Evolutionary conservation across 2,113 vertebrate species (phyloP), one percentile per base, ranked within the genome.

Genomic region (Leucopsar rothschildi): DNA sequence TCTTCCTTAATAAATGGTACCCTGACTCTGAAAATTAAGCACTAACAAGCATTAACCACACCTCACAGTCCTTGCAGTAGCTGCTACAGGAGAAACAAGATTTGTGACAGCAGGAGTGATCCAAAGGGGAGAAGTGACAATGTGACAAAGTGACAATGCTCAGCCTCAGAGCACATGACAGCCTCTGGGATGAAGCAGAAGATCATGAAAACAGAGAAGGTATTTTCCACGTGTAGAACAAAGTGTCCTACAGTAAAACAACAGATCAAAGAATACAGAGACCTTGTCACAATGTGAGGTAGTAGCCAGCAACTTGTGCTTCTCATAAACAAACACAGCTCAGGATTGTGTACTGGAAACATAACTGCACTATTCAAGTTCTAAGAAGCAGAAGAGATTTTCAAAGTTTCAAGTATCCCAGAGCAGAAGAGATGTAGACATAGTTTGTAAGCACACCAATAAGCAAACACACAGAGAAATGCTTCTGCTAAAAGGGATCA

Each of bases 121-220:
- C 20, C 39, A 68, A 78, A 84, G 47, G 10, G 47, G 28, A 84
- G 29, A 89, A 84, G 60, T 3, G 1, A 75, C 50, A 37, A 37
- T 37, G 37, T 37, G 37, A 37, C 37, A 37, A 37, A 37, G 33
- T 84, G 52, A 39, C 11, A 52, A 77, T 20, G 56, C 42, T 66
- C 24, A 65, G 39, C 39, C 69, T 59, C 2, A 15, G 12, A 75
- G 29, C 18, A 63, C 1, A 0, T 0, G 1, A 88, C 6, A 73
- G 19, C 21, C 42, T 45, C 55, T 39, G 24, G 22, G 9, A 86
- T 4, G 28, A 76, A 49, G 52, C 33, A 69, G 3, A 77, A 3
- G 6, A 55, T 45, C 31, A 61, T 18, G 65, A 42, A 56, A 68
- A 65, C 39, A 76, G 66, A 76, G 55, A 39, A 64, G 9, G 35